Conservation (phyloP, 2,797 vertebrate genomes). For the Chiloscyllium punctatum region DNA sequence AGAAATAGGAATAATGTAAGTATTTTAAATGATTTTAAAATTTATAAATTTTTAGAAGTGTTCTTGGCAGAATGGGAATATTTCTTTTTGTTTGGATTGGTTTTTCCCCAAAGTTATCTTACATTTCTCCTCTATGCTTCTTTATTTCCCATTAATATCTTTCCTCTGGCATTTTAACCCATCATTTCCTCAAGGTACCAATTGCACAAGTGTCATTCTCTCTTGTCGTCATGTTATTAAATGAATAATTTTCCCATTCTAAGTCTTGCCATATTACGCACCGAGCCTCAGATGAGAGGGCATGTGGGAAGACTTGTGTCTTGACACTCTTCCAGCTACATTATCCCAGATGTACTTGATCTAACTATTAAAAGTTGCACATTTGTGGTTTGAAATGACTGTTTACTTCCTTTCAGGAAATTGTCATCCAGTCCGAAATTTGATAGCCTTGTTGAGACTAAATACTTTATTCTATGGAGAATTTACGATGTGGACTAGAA, state of each 20-base stretch:
- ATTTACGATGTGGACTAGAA: background rate
- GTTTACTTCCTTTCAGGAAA: background rate
- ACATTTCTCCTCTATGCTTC: background rate
- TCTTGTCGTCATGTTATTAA: background rate
- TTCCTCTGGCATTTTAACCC: background rate
- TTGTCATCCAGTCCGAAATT: background rate
- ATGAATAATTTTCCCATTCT: background rate
- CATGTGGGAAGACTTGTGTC: background rate
- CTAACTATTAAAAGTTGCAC: background rate
- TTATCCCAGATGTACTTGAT: background rate
- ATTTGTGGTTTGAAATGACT: background rate
- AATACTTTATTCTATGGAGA: background rate
- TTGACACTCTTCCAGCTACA: background rate
- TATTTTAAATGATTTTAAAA: background rate
- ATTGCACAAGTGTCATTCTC: background rate
- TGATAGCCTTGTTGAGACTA: background rate
- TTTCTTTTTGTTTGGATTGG: background rate
- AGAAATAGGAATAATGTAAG: background rate
- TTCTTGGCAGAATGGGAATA: background rate
- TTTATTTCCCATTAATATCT: background rate
- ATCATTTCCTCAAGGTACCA: background rate
- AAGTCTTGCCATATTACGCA: background rate
- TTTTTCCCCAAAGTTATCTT: background rate
- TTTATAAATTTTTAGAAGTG: background rate
- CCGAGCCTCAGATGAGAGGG: background rate